These are phyloP conservation scores for Chironex yamaguchii DNA, from an alignment of 30 jellyfish, hydroid and myxozoan species.

Conservation along the genomic window DNA sequence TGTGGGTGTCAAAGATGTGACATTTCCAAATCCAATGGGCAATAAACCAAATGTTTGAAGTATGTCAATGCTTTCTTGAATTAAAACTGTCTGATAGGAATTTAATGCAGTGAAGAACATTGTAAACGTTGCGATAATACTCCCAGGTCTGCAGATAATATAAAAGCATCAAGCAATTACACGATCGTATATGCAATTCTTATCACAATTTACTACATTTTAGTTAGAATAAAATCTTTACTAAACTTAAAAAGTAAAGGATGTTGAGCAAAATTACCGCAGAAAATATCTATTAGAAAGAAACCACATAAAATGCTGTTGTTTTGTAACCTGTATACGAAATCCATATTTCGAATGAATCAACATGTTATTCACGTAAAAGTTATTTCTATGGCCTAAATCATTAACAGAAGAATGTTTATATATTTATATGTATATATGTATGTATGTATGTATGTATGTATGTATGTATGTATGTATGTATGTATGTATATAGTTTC, in stretches of 20 bases:
- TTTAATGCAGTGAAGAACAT: constrained; percentile 49
- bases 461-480: background rate
- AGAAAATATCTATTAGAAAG: too few relatives aligned
- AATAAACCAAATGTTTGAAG: background rate
- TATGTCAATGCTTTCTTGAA: background rate
- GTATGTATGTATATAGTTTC: background rate
- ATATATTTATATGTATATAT: background rate
- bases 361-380: too few relatives aligned
- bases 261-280: too few relatives aligned
- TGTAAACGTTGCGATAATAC: constrained; percentile 74
- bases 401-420: background rate
- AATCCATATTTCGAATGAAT: too few relatives aligned
- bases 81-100: constrained; percentile 49
- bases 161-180: background rate
- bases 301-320: too few relatives aligned
- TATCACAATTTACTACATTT: too few relatives aligned
- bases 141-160: constrained; percentile 53
- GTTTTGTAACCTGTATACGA: too few relatives aligned
- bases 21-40: background rate
- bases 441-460: background rate
- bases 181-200: too few relatives aligned
- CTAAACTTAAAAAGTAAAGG: too few relatives aligned
- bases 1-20: background rate
- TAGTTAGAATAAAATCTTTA: too few relatives aligned
- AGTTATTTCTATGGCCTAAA: too few relatives aligned